Evolutionary conservation across 2,797 vertebrate genomes (phyloP), one percentile per base, ranked within the genome.

Genomic region (Anableps anableps): DNA sequence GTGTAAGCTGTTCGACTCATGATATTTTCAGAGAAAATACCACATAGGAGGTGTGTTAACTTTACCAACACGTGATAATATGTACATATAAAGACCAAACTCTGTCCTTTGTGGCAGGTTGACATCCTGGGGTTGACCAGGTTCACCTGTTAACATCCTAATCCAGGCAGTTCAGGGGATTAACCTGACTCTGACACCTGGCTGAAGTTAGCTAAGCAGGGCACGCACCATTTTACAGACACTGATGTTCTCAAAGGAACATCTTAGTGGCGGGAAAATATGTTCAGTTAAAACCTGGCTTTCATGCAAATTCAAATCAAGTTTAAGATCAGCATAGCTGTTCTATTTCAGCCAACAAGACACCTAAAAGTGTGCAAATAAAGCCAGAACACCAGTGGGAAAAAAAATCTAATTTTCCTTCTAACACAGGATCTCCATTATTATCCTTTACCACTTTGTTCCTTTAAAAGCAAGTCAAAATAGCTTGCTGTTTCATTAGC

Each of bases 101-200:
- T 1, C 13, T 48, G 74, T n/a, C 53, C 64, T 1, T 80, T 79
- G 76, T 13, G 16, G 73, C 19, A 79, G 72, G 78, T 88, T 89
- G 82, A 88, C 80, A 80, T 82, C 64, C 34, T 36, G 26, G 62
- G 36, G 83, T 77, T 68, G 47, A 87, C 36, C 0, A 76, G 81
- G 81, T 89, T 90, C 88, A 89, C 75, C 87, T 77, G 80, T 88
- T 84, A 88, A 82, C 48, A 82, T 85, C 82, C 87, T 89, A 84
- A 87, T 82, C 78, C 82, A 82, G 82, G 72, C 82, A 64, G 51
- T 79, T 66, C 79, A 75, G 85, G 29, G 85, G 81, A 90, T 92
- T 91, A 93, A 85, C 81, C 76, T 0, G 48, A 81, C 80, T 76
- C 53, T 38, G 21, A 87, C 87, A 91, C 89, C 87, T 90, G 88